Evolutionary conservation across 2,797 vertebrate genomes (phyloP).

Genomic region (Poeciliopsis gracilis): DNA sequence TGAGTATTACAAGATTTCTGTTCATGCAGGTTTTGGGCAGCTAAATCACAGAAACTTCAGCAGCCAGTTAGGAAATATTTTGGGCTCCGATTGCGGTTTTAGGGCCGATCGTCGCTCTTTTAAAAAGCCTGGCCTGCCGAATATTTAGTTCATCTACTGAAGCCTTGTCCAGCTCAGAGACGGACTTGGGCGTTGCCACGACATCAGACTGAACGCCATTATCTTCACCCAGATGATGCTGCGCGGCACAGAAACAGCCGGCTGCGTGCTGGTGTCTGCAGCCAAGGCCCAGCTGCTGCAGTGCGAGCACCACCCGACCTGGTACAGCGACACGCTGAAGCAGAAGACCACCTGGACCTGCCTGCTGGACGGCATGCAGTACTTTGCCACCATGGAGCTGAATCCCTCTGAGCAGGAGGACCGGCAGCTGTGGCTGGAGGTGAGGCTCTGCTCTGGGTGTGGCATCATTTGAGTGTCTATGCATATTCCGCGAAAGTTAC

Average conservation of each 20-base stretch:
- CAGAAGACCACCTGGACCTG: constrained; percentile 99
- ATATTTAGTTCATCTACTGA: background rate
- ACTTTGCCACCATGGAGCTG: constrained; percentile 97
- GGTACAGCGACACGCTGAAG: constrained; percentile 96
- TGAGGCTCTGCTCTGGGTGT: constrained; percentile 42
- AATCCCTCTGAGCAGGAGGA: constrained; percentile 90
- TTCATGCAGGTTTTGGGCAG: background rate
- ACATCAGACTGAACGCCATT: background rate
- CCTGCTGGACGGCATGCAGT: constrained; percentile 97
- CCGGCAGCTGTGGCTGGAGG: constrained; percentile 95
- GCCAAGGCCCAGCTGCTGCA: constrained; percentile 96
- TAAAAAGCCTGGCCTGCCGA: too few relatives aligned
- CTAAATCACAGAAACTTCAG: background rate
- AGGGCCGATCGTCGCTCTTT: too few relatives aligned
- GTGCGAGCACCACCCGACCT: constrained; percentile 95
- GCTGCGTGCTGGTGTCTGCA: constrained; percentile 95
- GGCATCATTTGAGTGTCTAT: background rate
- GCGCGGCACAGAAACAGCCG: constrained; percentile 94
- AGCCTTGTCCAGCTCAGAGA: background rate
- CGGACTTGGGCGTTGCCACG: background rate
- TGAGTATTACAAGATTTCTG: background rate
- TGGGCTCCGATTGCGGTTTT: too few relatives aligned
- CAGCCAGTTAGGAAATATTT: background rate
- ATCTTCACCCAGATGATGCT: constrained; percentile 89
- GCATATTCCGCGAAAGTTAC: background rate